phyloP scores from a whole-genome alignment of 2,888 invertebrate species.

The Bombylius discolor region DNA sequence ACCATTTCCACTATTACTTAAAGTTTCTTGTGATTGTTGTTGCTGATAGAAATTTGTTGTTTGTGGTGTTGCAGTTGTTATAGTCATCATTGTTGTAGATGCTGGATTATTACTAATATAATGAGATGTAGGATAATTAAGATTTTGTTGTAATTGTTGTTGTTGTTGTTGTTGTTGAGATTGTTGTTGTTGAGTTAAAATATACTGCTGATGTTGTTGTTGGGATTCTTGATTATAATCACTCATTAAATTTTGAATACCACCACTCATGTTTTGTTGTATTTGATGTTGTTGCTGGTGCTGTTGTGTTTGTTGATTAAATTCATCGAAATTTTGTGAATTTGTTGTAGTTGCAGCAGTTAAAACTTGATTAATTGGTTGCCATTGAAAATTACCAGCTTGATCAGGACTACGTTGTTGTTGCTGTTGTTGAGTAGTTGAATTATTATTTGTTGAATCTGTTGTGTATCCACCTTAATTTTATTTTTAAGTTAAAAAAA shows the following conservation, averaged over 20 bases:
- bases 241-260: not conserved
- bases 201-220: not conserved
- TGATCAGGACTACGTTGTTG: slow-evolving; percentile 12
- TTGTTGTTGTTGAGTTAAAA: too few relatives aligned
- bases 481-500: not conserved
- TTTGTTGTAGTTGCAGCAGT: not conserved
- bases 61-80: not conserved
- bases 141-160: not conserved
- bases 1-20: not conserved
- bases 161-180: not conserved
- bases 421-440: slow-evolving; percentile 4
- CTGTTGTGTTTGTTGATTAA: slow-evolving; percentile 10
- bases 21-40: too few relatives aligned
- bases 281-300: slow-evolving; percentile 5
- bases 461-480: slow-evolving; percentile 1
- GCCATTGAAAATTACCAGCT: slow-evolving; percentile 4
- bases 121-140: too few relatives aligned
- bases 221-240: not conserved
- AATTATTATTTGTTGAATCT: not conserved
- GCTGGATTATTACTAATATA: too few relatives aligned
- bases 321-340: slow-evolving; percentile 8
- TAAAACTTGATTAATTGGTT: not conserved
- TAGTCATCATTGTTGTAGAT: not conserved
- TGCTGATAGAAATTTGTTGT: too few relatives aligned
- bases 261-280: not conserved